phyloP scores from a whole-genome alignment of 2,113 vertebrate genomes.

The Polypterus senegalus region DNA sequence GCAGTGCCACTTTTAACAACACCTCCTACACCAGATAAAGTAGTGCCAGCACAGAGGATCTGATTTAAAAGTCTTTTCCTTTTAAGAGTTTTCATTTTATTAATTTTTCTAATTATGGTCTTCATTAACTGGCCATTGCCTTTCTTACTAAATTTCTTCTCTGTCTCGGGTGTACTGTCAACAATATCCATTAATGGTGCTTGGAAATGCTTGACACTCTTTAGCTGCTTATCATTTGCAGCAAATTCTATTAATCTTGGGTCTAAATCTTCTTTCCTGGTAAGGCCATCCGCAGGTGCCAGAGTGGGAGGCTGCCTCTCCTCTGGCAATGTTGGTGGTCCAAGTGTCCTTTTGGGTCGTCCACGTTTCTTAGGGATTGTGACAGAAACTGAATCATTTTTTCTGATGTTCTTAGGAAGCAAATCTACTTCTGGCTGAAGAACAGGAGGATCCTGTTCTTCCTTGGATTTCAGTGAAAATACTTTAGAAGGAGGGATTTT shows the following conservation, averaged over 20 bases:
- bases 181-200: neutral
- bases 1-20: no score
- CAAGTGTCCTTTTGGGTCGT: constrained; percentile 70
- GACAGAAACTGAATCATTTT: constrained; percentile 21
- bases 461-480: constrained; percentile 70
- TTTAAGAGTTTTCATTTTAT: constrained; percentile 94
- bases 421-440: constrained; percentile 83
- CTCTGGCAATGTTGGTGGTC: constrained; percentile 47
- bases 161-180: constrained; percentile 52
- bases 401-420: constrained; percentile 40
- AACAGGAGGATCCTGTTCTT: constrained; percentile 84
- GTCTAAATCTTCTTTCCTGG: no score
- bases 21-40: neutral
- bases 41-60: constrained; percentile 44
- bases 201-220: no score
- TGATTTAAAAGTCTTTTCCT: constrained; percentile 80
- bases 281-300: constrained; percentile 33
- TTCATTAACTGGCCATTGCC: constrained; percentile 81
- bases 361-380: constrained; percentile 74
- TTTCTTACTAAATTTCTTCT: constrained; percentile 60
- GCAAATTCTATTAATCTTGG: no score
- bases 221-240: no score
- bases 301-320: constrained; percentile 57
- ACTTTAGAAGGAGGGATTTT: constrained; percentile 81
- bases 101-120: constrained; percentile 88